Base-by-base conservation (phyloP, 2,797 vertebrate species). In the Kryptopterus vitreolus region DNA sequence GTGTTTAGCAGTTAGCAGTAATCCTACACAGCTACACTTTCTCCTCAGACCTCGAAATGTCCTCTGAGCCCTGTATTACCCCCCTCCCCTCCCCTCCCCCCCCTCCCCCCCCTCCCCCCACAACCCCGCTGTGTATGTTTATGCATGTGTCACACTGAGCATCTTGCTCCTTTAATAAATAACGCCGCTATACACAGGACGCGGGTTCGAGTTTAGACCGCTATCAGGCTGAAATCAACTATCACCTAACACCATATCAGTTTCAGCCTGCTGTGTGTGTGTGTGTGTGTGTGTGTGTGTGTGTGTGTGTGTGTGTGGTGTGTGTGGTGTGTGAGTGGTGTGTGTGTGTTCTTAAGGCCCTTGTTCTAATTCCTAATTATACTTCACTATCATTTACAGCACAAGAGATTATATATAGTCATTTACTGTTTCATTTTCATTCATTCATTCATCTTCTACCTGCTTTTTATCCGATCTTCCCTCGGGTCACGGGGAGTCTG, bases 111-210 rank as follows among this genome's bases (percentile, higher is more conserved):
- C n/a, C n/a, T n/a, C n/a, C n/a, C n/a, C n/a, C n/a, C n/a, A n/a
- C n/a, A n/a, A n/a, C n/a, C n/a, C 29, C 35, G 46, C 38, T 62
- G 62, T 73, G 58, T 65, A 38, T 77, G 75, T 61, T 59, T 76
- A 31, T 74, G 77, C 62, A 48, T 68, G 77, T 84, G 79, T 83
- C 81, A 80, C 78, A 79, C 76, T 78, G 73, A 83, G 79, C 81
- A 81, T 83, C 81, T 81, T 83, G 79, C 79, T 85, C 77, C 78
- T 83, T 86, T 82, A 86, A 86, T 85, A 86, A 86, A 55, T 85
- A 85, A 86, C 71, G 77, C 74, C 65, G 73, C 58, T 72, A 74
- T 83, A 79, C 76, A 20, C 77, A 71, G 76, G 58, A 52, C 59
- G 48, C 74, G 55, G 83, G 83, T 83, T 83, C 80, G 81, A 81